phyloP scores from a whole-genome alignment of 2,888 invertebrate species.

The Tachina lurida region DNA sequence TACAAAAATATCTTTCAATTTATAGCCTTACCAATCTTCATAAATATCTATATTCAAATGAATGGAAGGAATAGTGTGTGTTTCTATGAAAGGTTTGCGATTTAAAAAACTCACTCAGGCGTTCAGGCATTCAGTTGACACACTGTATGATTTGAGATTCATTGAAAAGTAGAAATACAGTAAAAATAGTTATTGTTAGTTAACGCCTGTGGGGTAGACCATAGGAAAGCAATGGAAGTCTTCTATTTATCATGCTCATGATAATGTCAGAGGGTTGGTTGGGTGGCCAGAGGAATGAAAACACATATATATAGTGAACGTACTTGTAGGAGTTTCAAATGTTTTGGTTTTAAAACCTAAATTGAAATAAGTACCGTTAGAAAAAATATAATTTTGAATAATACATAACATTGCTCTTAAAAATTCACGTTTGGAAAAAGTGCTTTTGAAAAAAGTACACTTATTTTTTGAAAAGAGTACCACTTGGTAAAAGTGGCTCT shows the following conservation, averaged over 20 bases:
- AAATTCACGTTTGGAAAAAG: too few species aligned
- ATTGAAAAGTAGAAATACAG: neutral
- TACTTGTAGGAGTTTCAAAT: too few species aligned
- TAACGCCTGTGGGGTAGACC: neutral
- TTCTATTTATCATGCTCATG: neutral
- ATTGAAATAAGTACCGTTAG: too few species aligned
- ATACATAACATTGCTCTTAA: too few species aligned
- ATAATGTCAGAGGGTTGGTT: too few species aligned
- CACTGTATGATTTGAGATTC: conserved; percentile 13
- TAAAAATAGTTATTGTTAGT: neutral
- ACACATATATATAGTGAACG: too few species aligned
- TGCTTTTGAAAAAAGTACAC: too few species aligned
- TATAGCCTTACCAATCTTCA: conserved; percentile 34
- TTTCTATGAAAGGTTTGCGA: conserved; percentile 26
- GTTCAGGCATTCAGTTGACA: conserved; percentile 52
- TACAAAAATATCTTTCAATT: conserved; percentile 29
- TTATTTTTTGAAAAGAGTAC: too few species aligned
- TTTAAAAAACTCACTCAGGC: conserved; percentile 44
- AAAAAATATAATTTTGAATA: too few species aligned
- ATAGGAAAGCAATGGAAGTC: neutral
- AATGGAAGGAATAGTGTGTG: conserved; percentile 6
- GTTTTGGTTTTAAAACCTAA: too few species aligned
- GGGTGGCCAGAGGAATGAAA: too few species aligned
- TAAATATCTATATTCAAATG: conserved; percentile 26
- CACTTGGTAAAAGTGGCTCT: too few species aligned